phyloP scores from a whole-genome alignment of 2,797 vertebrate species.

The Phoebastria nigripes region DNA sequence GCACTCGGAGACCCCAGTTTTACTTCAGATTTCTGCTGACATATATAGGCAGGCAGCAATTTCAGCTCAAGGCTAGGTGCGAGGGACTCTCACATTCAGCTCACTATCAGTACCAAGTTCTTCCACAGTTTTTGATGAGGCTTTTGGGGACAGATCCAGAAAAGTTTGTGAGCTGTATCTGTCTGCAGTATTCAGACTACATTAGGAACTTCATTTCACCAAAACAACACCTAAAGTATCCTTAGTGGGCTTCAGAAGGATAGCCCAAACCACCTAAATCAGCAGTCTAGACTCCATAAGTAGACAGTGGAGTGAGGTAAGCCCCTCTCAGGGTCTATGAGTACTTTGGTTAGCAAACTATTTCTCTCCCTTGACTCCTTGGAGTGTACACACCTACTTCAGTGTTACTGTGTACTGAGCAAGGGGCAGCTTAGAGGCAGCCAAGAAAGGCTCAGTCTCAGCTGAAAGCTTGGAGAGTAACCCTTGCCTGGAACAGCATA shows the following conservation, averaged over 20 bases:
- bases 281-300: slow-evolving; percentile 10
- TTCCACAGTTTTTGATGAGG: neutral
- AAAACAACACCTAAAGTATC: neutral
- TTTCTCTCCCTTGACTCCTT: neutral
- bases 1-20: neutral
- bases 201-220: neutral
- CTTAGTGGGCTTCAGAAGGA: neutral
- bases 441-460: neutral
- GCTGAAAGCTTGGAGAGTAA: neutral
- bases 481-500: neutral
- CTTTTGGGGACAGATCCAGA: slow-evolving; percentile 4
- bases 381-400: neutral
- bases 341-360: neutral
- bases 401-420: neutral
- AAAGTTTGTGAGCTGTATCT: neutral
- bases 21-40: neutral
- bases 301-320: slow-evolving; percentile 13
- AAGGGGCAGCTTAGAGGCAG: neutral
- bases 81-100: neutral
- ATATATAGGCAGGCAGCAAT: neutral
- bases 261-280: slow-evolving; percentile 34
- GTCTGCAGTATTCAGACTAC: neutral
- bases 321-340: neutral
- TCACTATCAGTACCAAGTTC: neutral
- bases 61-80: neutral